phyloP scores from a whole-genome alignment of 2,888 invertebrate genomes.

The Polydesmus complanatus region DNA sequence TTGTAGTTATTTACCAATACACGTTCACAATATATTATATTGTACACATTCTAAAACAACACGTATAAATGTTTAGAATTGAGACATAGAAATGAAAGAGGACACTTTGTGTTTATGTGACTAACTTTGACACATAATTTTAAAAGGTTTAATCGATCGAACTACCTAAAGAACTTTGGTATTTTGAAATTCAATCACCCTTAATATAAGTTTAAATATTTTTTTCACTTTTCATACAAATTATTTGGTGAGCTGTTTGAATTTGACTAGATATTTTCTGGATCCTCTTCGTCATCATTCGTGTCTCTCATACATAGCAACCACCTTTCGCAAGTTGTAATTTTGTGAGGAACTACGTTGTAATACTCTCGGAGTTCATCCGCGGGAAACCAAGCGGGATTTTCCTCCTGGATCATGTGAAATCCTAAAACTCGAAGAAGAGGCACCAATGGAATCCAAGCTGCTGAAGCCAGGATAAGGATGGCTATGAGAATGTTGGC shows the following conservation, averaged over 20 bases:
- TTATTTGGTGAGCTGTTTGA: neutral
- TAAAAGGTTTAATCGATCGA: neutral
- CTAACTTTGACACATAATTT: neutral
- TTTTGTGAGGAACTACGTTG: constrained; percentile 69
- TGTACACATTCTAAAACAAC: too few species aligned
- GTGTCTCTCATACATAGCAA: constrained; percentile 16
- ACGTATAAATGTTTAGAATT: neutral
- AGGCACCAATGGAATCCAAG: constrained; percentile 77
- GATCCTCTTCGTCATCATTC: neutral
- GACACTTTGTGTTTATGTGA: neutral
- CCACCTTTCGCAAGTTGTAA: constrained; percentile 37
- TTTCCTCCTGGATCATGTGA: constrained; percentile 69
- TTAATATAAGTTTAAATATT: too few species aligned
- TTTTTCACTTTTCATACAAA: neutral
- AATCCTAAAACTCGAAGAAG: constrained; percentile 63
- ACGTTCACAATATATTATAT: too few species aligned
- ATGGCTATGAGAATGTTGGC: constrained; percentile 56
- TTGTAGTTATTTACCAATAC: too few species aligned
- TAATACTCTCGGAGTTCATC: constrained; percentile 77
- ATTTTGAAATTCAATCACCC: too few species aligned
- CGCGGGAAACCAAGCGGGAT: constrained; percentile 84
- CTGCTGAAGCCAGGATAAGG: constrained; percentile 60
- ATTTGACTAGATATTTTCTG: neutral
- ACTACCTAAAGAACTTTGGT: neutral
- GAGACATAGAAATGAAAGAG: neutral